Conservation (phyloP, 2,113 vertebrate genomes). For the Maccullochella peelii region DNA sequence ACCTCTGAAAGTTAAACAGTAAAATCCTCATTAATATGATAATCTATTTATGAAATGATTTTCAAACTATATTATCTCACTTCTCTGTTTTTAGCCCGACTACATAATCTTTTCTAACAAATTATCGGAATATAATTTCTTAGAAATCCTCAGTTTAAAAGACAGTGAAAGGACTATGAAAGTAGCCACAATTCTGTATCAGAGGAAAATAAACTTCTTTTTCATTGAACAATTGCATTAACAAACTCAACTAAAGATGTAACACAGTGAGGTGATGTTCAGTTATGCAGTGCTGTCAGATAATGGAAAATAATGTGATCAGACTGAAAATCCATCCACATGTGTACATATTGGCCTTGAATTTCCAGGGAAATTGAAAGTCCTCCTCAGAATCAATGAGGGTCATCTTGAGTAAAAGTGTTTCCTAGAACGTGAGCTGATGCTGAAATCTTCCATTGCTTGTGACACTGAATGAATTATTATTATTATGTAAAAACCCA, state of each 20-base stretch:
- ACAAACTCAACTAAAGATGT: not conserved
- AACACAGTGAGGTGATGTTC: not conserved
- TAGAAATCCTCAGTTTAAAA: not conserved
- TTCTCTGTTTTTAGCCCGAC: no score
- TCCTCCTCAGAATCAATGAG: conserved; percentile 2
- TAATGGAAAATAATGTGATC: not conserved
- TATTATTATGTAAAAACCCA: not conserved
- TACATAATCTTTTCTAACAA: not conserved
- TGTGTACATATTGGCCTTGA: conserved; percentile 2
- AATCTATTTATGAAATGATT: not conserved
- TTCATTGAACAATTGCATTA: not conserved
- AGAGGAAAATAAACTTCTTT: not conserved
- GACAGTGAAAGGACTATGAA: not conserved
- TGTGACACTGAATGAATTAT: not conserved
- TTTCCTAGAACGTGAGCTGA: not conserved
- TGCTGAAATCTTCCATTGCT: not conserved
- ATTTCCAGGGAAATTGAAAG: conserved; percentile 14
- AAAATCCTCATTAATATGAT: not conserved
- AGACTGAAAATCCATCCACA: not conserved
- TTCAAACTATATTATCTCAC: not conserved
- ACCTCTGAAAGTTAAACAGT: not conserved
- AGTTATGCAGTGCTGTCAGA: not conserved
- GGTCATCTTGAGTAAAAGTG: not conserved
- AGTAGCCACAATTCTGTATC: not conserved
- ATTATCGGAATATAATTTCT: not conserved